A percentile compares a stretch with the other conserved stretches of the same genome.
Conservation (phyloP, 2,888 invertebrate genomes). For the Meiosimyza decipiens region DNA sequence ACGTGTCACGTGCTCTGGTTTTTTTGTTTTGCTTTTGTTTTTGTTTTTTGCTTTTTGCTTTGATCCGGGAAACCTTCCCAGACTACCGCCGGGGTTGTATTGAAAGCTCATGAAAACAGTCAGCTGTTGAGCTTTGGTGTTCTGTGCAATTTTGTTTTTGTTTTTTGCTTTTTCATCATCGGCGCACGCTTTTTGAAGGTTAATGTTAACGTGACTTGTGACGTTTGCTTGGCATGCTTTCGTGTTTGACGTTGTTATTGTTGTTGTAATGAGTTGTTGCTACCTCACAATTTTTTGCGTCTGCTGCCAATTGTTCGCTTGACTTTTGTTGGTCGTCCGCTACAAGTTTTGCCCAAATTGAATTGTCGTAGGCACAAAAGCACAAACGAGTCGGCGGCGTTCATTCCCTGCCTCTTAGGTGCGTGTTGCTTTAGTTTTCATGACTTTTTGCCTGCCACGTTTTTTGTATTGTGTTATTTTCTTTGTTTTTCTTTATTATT, state of each 20-base stretch:
- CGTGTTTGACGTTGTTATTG: not conserved
- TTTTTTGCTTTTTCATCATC: not conserved
- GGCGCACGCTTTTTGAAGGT: constrained; percentile 6
- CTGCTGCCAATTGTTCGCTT: too few relatives aligned
- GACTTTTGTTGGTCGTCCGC: too few relatives aligned
- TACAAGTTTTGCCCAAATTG: too few relatives aligned
- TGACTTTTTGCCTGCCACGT: too few relatives aligned
- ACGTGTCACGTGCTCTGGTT: not conserved
- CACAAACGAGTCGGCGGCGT: not conserved
- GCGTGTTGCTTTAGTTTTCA: too few relatives aligned
- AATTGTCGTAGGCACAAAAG: not conserved
- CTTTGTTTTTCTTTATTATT: not conserved
- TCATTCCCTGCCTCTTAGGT: not conserved
- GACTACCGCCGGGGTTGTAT: not conserved
- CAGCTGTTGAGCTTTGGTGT: constrained; percentile 17
- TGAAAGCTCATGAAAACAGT: not conserved
- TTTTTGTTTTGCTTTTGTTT: not conserved
- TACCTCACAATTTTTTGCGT: not conserved
- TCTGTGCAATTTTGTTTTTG: not conserved
- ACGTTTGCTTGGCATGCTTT: constrained; percentile 11
- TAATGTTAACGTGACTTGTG: constrained; percentile 1
- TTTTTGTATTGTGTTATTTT: too few relatives aligned
- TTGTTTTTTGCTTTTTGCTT: not conserved
- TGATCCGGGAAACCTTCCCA: constrained; percentile 9
- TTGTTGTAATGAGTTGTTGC: not conserved